phyloP scores from a whole-genome alignment of 1,140 invertebrate genomes.

The Drosophila punjabiensis region DNA sequence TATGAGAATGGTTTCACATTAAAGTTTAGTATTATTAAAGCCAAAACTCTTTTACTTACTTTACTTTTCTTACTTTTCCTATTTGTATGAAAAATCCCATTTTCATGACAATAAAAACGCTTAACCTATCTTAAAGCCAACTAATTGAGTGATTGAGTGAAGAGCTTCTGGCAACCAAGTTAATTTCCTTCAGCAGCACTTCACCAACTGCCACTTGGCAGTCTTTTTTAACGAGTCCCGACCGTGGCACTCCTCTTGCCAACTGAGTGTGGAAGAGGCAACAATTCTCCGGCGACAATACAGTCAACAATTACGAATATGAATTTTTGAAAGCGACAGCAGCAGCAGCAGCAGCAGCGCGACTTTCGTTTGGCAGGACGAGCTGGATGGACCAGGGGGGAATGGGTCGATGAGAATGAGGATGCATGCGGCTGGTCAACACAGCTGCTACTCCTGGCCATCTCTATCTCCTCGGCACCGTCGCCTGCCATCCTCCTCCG shows the following conservation, averaged over 20 bases:
- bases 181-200: conserved; percentile 23
- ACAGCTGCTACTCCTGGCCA: conserved; percentile 44
- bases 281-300: conserved; percentile 75
- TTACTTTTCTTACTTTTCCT: too few relatives aligned
- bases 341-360: conserved; percentile 46
- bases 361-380: conserved; percentile 40
- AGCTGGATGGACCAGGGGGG: background rate
- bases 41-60: too few relatives aligned
- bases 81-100: background rate
- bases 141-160: background rate
- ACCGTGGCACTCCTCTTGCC: conserved; percentile 53
- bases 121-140: background rate
- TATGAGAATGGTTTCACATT: background rate
- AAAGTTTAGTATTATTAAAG: background rate
- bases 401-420: background rate
- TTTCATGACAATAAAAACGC: background rate
- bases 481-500: background rate
- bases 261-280: conserved; percentile 37
- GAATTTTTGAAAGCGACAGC: conserved; percentile 81
- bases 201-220: conserved; percentile 19
- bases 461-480: conserved; percentile 11
- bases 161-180: conserved; percentile 2
- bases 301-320: conserved; percentile 83
- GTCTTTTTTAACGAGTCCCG: conserved; percentile 41
- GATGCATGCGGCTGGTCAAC: conserved; percentile 36